Conservation (phyloP, 2,113 vertebrate species). For the Chaetodon trifascialis region DNA sequence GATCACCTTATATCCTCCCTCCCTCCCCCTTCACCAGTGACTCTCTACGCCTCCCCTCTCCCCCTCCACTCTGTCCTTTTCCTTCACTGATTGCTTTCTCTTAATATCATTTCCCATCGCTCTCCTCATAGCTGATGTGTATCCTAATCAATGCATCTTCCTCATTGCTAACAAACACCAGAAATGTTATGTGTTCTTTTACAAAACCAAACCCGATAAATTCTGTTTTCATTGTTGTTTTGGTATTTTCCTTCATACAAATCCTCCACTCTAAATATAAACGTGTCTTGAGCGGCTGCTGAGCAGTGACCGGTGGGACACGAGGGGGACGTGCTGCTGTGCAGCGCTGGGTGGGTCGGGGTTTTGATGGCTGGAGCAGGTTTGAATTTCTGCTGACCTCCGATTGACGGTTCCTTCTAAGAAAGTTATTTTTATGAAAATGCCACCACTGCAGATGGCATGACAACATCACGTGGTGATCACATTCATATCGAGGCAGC, state of each 20-base stretch:
- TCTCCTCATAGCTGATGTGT: background rate
- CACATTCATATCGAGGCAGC: background rate
- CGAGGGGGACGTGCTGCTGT: constrained; percentile 53
- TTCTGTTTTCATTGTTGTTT: background rate
- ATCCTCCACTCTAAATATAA: constrained; percentile 64
- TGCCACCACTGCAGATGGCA: background rate
- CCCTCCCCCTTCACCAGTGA: constrained; percentile 30
- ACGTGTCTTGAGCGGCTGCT: constrained; percentile 5
- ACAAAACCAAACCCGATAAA: background rate
- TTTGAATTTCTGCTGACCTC: constrained; percentile 25
- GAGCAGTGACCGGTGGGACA: constrained; percentile 32
- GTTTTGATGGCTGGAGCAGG: constrained; percentile 33
- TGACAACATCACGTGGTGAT: background rate
- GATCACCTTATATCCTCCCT: constrained; percentile 32
- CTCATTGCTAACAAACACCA: background rate
- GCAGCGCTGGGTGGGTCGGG: background rate
- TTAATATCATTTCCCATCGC: background rate
- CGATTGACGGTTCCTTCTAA: constrained; percentile 27
- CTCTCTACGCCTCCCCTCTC: constrained; percentile 11
- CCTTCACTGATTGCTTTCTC: constrained; percentile 2
- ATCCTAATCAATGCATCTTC: constrained; percentile 13
- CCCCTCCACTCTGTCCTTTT: constrained; percentile 26
- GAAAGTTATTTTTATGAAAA: constrained; percentile 41
- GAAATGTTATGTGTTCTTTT: background rate
- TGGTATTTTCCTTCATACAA: constrained; percentile 6